Base-by-base conservation (phyloP, 2,797 vertebrate genomes). In the Crenichthys baileyi region DNA sequence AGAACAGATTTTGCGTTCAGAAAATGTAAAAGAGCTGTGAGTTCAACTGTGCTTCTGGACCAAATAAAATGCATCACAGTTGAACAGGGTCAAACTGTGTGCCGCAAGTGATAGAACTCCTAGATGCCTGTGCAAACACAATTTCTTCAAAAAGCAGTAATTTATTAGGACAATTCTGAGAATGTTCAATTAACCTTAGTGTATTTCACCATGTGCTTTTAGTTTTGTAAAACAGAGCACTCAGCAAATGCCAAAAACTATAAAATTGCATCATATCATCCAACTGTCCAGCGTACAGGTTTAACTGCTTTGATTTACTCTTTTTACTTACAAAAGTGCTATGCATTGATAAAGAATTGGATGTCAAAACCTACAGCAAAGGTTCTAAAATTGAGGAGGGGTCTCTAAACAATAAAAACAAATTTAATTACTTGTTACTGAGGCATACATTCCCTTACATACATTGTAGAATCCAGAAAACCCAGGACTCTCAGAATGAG, bases 1-100 rank as follows among this genome's bases (percentile, higher is more conserved):
- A 85, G 90, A 92, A 82, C 83, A 89, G 83, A 91, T 93, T 91
- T 90, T 72, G 79, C 76, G 75, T 91, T 80, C 86, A 72, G 76
- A 85, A 87, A 89, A 92, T 82, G 79, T 75, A 79, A 83, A 87
- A 85, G 76, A 88, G 74, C 82, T 88, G 72, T 0, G 26, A 83
- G 83, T 82, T 81, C 83, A 76, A 44, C 79, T 72, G 83, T 80
- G 36, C 20, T 24, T 63, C 63, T 22, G 63, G 39, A 65, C 36
- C 15, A 2, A 65, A 65, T 90, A 91, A 91, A 82, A 93, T 89
- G 79, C 36, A 91, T 87, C 78, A 78, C 70, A 67, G 84, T 78
- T 88, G 87, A 89, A 85, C 81, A 79, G 73, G 82, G 81, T 81
- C 80, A 80, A 87, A 81, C 75, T 61, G 56, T 78, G 78, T 80